Percentiles rank a stretch among this genome's conserved stretches.
Evolutionary conservation across 2,797 vertebrate species (phyloP).

Genomic region (Sylvilagus floridanus): DNA sequence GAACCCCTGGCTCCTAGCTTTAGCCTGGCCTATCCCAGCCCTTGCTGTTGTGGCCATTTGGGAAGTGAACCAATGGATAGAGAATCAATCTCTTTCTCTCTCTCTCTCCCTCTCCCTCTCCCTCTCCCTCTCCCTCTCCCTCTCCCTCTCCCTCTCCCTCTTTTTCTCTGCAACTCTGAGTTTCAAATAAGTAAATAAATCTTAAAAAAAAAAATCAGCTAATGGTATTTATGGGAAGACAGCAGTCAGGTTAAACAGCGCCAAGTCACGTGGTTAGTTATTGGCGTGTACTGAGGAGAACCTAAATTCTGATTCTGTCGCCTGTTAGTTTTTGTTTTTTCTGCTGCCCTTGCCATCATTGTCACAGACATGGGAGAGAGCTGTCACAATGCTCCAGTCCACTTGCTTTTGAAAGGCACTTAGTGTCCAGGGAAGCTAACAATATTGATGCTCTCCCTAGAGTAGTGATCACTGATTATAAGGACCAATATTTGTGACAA

Average conservation of each 20-base stretch:
- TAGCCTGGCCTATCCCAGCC: too few relatives aligned
- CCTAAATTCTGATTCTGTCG: neutral
- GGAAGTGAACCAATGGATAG: too few relatives aligned
- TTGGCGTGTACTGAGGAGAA: neutral
- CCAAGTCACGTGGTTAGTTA: neutral
- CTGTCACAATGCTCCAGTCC: neutral
- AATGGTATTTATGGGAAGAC: neutral
- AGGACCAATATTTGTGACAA: neutral
- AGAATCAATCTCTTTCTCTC: too few relatives aligned
- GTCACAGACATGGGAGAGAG: neutral
- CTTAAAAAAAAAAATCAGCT: neutral
- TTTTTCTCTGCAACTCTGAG: too few relatives aligned
- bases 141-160: too few relatives aligned
- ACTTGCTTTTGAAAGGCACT: neutral
- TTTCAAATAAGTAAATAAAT: too few relatives aligned
- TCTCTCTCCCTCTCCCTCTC: too few relatives aligned
- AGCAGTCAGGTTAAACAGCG: neutral
- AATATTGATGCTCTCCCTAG: neutral
- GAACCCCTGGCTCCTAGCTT: too few relatives aligned
- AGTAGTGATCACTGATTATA: neutral
- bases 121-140: too few relatives aligned
- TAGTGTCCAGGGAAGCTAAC: neutral
- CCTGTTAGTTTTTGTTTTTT: neutral
- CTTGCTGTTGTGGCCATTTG: too few relatives aligned
- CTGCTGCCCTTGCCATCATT: neutral